Evolutionary conservation across 2,888 invertebrate genomes (phyloP), one percentile per base, ranked within the genome.

Genomic region (Diogma glabrata): DNA sequence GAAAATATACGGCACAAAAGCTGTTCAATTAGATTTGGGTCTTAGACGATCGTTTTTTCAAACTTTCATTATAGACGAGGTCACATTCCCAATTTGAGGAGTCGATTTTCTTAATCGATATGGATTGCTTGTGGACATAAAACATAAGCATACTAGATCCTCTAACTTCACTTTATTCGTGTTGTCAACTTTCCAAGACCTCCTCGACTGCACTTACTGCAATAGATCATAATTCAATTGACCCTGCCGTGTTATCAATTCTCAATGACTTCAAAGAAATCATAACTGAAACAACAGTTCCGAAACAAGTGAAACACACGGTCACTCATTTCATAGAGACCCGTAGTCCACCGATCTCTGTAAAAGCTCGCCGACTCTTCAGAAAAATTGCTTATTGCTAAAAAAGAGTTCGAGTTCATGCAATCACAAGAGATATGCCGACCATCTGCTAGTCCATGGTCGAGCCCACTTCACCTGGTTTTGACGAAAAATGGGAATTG

Each of bases 381-480:
- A 33, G 1, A 52, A 59, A 40, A 54, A 51, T 40, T 20, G 53
- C 8, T 47, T n/a, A n/a, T n/a, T n/a, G n/a, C n/a, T n/a, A 40
- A 14, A 19, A 55, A 8, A 10, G 54, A 57, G 36, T 52, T 57
- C 3, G 30, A 57, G 20, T 52, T 43, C 7, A 38, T 57, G 0
- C 47, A 56, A 2, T 60, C 68, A 17, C 53, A 59, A 17, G 71
- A 67, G 0, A 66, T 71, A 10, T 66, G 66, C 28, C 58, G 67
- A 3, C 69, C 66, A 0, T 70, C 69, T 0, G 63, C 61, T 4
- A 67, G 67, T 30, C 55, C 59, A 3, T 71, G 66, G 67, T 59
- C 68, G 0, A 65, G 61, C 40, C 70, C 66, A 2, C 55, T 71
- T 1, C 63, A 64, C 48, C 51, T 65, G 54, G 60, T 58, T 8